Base-by-base conservation (phyloP, 2,797 vertebrate species). In the Botia almorhae region DNA sequence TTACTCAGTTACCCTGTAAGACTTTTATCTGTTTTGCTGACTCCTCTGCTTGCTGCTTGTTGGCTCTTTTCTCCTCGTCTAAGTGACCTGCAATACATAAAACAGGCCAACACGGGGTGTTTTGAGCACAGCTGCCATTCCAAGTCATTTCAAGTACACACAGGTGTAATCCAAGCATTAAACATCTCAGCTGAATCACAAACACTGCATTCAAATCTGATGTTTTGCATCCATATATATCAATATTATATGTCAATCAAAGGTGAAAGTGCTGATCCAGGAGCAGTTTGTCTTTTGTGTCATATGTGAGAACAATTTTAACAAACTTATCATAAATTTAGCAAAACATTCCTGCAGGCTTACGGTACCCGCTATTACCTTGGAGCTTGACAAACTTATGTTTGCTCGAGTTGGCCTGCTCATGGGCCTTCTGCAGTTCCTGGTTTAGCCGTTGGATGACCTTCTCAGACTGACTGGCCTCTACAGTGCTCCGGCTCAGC, bases 321-420 rank as follows among this genome's bases (percentile, higher is more conserved):
- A 46, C 43, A 43, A 43, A 43, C 14, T 17, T 1, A 63, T 63
- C 6, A 33, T 33, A 33, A 33, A 33, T 29, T 4, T 29, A 29
- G 21, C 0, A 19, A 17, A 21, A 11, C 16, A 60, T 46, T 7
- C 46, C 36, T 67, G 50, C 29, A 6, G 11, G 51, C 8, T 46
- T 46, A 46, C 10, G 43, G 43, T 11, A 48, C 58, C 0, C 17
- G 19, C 7, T 39, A 93, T 92, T 94, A 99, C 98, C 97, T 95
- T 98, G 96, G 84, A 98, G 93, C 91, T 98, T 96, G 88, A 94
- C 92, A 92, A 93, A 96, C 92, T 96, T 98, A 91, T 95, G 94
- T 90, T 96, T 97, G 92, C 95, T 96, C 70, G 89, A 88, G 83
- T 94, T 96, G 88, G 95, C 96, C 83, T 94, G 91, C 86, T 97